Evolutionary conservation across 2,797 vertebrate species (phyloP).

Genomic region (Babyrousa celebensis): DNA sequence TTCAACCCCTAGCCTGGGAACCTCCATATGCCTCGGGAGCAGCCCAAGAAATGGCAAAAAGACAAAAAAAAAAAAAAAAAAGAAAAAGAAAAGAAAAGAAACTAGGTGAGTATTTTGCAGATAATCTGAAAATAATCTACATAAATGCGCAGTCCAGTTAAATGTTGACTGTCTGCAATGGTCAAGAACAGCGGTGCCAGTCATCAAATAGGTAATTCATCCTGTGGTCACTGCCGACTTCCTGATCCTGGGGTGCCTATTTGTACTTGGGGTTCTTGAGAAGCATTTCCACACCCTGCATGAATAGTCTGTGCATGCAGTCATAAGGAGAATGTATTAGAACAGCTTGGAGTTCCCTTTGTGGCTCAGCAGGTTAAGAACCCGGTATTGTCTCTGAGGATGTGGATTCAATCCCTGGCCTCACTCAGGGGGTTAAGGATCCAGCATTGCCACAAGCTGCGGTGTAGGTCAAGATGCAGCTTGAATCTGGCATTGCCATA

Average conservation of each 20-base stretch:
- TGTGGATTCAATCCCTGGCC: no score
- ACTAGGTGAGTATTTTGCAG: neutral
- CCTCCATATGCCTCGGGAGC: no score
- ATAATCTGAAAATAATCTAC: neutral
- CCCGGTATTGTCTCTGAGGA: no score
- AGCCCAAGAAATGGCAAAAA: no score
- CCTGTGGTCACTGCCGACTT: neutral
- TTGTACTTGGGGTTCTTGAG: neutral
- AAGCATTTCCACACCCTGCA: neutral
- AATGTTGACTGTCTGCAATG: neutral
- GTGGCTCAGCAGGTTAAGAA: no score
- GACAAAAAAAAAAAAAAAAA: no score
- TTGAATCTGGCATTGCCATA: no score
- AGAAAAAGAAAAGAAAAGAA: neutral
- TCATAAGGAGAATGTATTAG: neutral
- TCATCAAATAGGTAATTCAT: neutral
- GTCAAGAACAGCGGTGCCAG: neutral
- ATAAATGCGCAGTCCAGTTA: neutral
- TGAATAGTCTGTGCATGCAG: neutral
- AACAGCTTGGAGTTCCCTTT: no score
- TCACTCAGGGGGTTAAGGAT: no score
- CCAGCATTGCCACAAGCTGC: no score
- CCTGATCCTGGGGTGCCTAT: neutral
- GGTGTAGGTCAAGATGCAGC: no score
- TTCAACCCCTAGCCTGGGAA: no score